These are phyloP conservation scores for Bombus breviceps DNA, from an alignment of 1,140 invertebrate species.

Conservation along the genomic window DNA sequence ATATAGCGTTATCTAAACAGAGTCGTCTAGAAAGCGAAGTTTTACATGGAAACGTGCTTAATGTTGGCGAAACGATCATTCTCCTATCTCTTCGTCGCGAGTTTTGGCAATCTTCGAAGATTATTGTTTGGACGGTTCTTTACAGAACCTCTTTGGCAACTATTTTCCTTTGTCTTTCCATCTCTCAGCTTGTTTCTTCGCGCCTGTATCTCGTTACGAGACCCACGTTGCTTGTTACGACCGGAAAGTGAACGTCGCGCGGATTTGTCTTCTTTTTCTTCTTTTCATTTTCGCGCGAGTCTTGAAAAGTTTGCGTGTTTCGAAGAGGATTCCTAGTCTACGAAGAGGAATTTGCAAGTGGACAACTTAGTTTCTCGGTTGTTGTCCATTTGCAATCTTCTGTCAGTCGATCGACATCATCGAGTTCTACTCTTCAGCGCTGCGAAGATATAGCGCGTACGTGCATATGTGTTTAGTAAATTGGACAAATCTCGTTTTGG, in stretches of 20 bases:
- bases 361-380: too few relatives aligned
- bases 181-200: background rate
- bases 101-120: conserved; percentile 32
- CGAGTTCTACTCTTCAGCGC: background rate
- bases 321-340: background rate
- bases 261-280: too few relatives aligned
- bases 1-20: conserved; percentile 21
- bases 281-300: too few relatives aligned
- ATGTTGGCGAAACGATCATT: conserved; percentile 2
- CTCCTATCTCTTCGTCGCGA: background rate
- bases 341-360: too few relatives aligned
- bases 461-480: too few relatives aligned
- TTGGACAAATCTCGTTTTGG: too few relatives aligned
- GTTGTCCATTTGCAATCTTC: background rate
- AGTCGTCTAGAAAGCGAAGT: conserved; percentile 41
- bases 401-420: too few relatives aligned
- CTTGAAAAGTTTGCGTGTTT: background rate
- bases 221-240: background rate
- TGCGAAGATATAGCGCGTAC: too few relatives aligned
- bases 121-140: background rate
- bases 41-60: conserved; percentile 33
- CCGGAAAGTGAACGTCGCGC: conserved; percentile 2
- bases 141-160: conserved; percentile 19
- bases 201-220: background rate
- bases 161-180: background rate